Evolutionary conservation across 1,140 invertebrate species (phyloP), one percentile per base, ranked within the genome.

Genomic region (Drosophila navojoa): DNA sequence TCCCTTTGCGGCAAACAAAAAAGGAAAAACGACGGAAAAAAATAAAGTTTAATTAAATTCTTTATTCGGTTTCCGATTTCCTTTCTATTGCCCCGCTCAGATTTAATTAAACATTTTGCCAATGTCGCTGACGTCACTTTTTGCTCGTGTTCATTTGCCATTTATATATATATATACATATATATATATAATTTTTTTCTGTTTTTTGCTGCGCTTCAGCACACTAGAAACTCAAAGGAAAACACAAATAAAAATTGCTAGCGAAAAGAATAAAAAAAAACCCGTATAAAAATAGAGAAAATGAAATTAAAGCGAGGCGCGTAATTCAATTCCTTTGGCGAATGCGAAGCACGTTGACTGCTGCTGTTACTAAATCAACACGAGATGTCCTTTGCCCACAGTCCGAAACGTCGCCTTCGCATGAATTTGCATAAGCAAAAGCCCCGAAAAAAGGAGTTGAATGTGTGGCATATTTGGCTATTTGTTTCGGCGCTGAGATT

Each of bases 1-100:
- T 15, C 62, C 15, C n/a, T 13, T 13, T 19, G 22, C 40, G 27
- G 29, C n/a, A 15, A 16, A 22, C 35, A 73, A 76, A 70, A 71
- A 71, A 71, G 45, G 49, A 58, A 45, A 38, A 38, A n/a, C 4
- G 4, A 7, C 15, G 42, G 42, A 45, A 11, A 44, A 44, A 50
- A 69, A 70, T 75, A 85, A 85, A 87, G 82, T 87, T 86, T 82
- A 86, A 86, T 86, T 86, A 87, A 87, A 87, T 87, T 89, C 82
- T 87, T 71, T 76, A 22, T 69, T 77, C 38, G 80, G 80, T 84
- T 84, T 70, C 69, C 81, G 77, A 84, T 84, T 84, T 73, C 59
- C 67, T 73, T 73, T 52, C 80, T 69, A 69, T 66, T 82, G 45
- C 25, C n/a, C 25, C 45, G 79, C 66, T 19, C 70, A 69, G 73